phyloP scores from a whole-genome alignment of 2,113 vertebrate species.

The Arothron firmamentum region DNA sequence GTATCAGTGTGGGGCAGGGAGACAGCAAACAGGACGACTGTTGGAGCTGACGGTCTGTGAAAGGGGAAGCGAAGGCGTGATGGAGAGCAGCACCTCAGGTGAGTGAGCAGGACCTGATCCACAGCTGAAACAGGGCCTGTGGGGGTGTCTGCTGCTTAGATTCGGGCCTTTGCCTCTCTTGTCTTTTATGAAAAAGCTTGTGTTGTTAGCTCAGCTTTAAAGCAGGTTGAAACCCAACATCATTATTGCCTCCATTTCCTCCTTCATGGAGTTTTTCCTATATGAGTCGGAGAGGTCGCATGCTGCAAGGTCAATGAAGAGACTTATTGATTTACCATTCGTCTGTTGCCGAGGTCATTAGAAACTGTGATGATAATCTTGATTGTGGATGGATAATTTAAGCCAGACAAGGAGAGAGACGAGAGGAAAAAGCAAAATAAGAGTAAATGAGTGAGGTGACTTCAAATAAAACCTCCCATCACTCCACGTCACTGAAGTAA shows the following conservation, averaged over 20 bases:
- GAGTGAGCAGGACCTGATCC: too few species aligned
- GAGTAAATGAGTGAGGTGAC: neutral
- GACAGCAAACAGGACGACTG: too few species aligned
- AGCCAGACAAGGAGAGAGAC: neutral
- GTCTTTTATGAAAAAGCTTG: too few species aligned
- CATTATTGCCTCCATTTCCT: conserved; percentile 41
- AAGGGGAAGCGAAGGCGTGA: too few species aligned
- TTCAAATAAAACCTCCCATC: too few species aligned
- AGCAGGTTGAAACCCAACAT: conserved; percentile 28
- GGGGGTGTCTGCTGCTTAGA: neutral
- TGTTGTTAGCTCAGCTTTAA: too few species aligned
- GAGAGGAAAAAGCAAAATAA: conserved; percentile 1
- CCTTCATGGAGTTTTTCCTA: conserved; percentile 56
- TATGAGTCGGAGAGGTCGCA: conserved; percentile 41
- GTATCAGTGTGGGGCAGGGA: too few species aligned
- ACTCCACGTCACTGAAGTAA: conserved; percentile 1
- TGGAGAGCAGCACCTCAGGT: too few species aligned
- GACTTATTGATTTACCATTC: conserved; percentile 64
- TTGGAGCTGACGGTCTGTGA: too few species aligned
- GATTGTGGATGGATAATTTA: conserved; percentile 44
- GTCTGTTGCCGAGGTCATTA: conserved; percentile 58
- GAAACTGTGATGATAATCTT: conserved; percentile 47
- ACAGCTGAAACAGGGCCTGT: too few species aligned
- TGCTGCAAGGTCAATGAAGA: conserved; percentile 54
- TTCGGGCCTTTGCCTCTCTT: neutral